A percentile compares a stretch with the other conserved stretches of the same genome.
phyloP scores from a whole-genome alignment of 2,113 vertebrate genomes.

The Jacana jacana region DNA sequence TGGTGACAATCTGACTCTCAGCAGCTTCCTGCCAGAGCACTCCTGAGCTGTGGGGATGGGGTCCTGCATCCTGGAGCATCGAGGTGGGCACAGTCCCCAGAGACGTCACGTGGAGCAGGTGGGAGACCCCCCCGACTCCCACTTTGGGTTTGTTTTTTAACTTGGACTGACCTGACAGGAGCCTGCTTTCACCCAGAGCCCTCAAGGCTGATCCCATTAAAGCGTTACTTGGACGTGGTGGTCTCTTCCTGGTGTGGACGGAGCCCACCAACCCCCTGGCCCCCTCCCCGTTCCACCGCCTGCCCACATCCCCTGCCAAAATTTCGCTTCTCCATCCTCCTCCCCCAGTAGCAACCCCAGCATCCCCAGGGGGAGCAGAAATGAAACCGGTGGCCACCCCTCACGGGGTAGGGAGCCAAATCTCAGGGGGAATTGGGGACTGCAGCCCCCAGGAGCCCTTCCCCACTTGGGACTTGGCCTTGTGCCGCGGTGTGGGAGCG shows the following conservation, averaged over 20 bases:
- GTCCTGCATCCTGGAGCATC: not conserved
- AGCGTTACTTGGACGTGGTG: not conserved
- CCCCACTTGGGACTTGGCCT: not conserved
- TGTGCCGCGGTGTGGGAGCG: not conserved
- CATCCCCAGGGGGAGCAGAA: not conserved
- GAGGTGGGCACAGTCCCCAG: accelerated
- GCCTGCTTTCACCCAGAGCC: not conserved
- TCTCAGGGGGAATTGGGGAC: not conserved
- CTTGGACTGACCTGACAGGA: accelerated
- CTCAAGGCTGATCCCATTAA: not conserved
- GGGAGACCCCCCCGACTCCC: not conserved
- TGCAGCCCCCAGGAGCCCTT: not conserved
- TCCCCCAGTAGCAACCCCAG: not conserved
- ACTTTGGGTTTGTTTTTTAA: not conserved
- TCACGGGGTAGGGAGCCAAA: accelerated
- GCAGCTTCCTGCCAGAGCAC: slow-evolving; percentile 87
- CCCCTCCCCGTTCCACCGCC: not conserved
- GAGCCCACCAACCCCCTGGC: not conserved
- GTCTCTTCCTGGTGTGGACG: not conserved
- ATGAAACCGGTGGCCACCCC: not conserved
- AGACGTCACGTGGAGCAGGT: not conserved
- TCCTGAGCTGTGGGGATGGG: not conserved
- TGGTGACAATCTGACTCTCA: slow-evolving; percentile 83
- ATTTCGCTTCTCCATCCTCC: not conserved
- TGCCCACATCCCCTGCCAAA: not conserved